These are phyloP conservation scores for Andrena trimmerana DNA, from an alignment of 2,888 invertebrate genomes.

Conservation along the genomic window DNA sequence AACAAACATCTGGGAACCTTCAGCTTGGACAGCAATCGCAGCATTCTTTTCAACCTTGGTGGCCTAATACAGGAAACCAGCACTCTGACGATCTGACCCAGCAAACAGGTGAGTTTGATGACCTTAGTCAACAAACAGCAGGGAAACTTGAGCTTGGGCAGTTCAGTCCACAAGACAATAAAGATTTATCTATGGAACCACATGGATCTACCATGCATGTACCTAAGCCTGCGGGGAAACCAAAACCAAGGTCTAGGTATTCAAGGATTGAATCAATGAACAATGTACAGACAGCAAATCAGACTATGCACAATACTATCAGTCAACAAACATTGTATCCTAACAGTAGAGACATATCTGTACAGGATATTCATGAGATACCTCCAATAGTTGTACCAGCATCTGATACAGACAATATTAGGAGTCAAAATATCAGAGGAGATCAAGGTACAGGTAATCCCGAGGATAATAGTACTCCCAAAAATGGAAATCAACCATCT, in stretches of 20 bases:
- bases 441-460: constrained; percentile 34
- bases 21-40: too few species aligned
- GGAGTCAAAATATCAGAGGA: constrained; percentile 15
- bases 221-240: constrained; percentile 72
- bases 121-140: constrained; percentile 41
- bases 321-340: background rate
- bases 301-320: background rate
- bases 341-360: constrained; percentile 1
- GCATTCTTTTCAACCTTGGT: too few species aligned
- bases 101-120: background rate
- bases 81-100: background rate
- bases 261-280: constrained; percentile 2
- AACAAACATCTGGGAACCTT: constrained; percentile 37
- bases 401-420: constrained; percentile 8
- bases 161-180: constrained; percentile 13
- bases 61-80: background rate
- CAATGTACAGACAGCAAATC: background rate
- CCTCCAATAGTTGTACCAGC: constrained; percentile 36
- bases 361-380: constrained; percentile 23
- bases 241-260: constrained; percentile 62
- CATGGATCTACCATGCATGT: background rate
- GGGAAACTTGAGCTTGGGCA: constrained; percentile 43
- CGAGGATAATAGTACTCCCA: background rate
- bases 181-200: background rate
- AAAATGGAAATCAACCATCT: constrained; percentile 10